phyloP scores from a whole-genome alignment of 2,113 vertebrate species.

The Petromus typicus region DNA sequence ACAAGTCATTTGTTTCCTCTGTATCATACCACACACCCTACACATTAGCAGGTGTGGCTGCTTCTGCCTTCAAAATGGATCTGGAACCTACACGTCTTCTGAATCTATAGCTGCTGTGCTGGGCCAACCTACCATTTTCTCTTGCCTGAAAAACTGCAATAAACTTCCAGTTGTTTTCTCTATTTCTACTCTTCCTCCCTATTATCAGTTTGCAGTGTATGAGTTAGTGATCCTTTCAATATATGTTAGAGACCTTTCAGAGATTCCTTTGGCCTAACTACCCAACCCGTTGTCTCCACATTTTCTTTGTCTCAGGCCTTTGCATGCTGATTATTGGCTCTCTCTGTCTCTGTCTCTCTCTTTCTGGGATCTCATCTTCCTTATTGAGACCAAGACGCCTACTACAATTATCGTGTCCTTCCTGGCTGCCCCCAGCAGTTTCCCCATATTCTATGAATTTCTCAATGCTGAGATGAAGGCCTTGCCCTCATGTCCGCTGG shows the following conservation, averaged over 20 bases:
- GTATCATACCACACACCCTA: not conserved
- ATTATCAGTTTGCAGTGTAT: not conserved
- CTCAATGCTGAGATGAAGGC: not conserved
- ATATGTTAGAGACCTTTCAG: not conserved
- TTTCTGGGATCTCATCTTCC: not conserved
- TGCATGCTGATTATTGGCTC: not conserved
- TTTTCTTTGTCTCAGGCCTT: not conserved
- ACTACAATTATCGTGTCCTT: not conserved
- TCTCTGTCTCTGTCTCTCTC: not conserved
- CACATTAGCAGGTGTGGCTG: not conserved
- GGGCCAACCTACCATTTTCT: not conserved
- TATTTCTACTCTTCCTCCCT: not conserved
- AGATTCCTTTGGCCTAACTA: not conserved
- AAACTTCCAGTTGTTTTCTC: not conserved
- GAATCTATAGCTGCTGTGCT: not conserved
- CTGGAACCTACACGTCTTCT: not conserved
- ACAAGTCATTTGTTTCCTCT: not conserved
- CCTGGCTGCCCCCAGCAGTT: not conserved
- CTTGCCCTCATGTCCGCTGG: not conserved
- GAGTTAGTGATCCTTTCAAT: not conserved
- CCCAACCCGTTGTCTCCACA: not conserved
- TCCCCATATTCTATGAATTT: not conserved
- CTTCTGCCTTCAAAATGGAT: not conserved
- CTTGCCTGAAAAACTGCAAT: not conserved
- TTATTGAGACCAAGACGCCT: not conserved